These are phyloP conservation scores for Chrysolina oricalcia DNA, from an alignment of 2,888 invertebrate genomes.

Conservation along the genomic window DNA sequence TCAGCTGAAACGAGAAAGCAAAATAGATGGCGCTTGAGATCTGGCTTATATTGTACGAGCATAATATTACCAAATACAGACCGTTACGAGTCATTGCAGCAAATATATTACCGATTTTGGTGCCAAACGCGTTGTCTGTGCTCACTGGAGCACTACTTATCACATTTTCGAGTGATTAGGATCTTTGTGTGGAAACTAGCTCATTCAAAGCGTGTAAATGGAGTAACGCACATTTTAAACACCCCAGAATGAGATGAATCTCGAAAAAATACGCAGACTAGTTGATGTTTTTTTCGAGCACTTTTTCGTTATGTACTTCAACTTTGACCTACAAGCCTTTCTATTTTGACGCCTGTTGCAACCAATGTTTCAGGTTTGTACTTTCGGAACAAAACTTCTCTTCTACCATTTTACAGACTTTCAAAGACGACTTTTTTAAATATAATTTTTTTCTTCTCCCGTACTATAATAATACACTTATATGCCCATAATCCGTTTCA, in stretches of 20 bases:
- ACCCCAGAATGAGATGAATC: background rate
- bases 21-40: slow-evolving; percentile 56
- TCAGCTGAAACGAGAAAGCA: slow-evolving; percentile 56
- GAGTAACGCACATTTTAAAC: background rate
- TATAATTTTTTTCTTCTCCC: no score
- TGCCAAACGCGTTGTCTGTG: slow-evolving; percentile 41
- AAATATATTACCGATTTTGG: slow-evolving; percentile 50
- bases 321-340: no score
- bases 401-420: no score
- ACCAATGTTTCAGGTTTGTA: no score
- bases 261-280: background rate
- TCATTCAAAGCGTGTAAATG: background rate
- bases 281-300: no score
- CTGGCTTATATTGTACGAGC: slow-evolving; percentile 46
- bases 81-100: slow-evolving; percentile 44
- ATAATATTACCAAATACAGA: slow-evolving; percentile 33
- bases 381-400: no score
- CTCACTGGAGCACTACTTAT: slow-evolving; percentile 8
- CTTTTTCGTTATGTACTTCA: no score
- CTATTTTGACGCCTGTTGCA: no score
- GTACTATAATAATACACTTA: no score
- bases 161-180: slow-evolving; percentile 8
- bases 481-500: no score
- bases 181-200: background rate
- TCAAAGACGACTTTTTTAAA: no score